A percentile compares a stretch with the other conserved stretches of the same genome.
Conservation (phyloP, 2,888 invertebrate genomes). For the Sinotaia quadrata region DNA sequence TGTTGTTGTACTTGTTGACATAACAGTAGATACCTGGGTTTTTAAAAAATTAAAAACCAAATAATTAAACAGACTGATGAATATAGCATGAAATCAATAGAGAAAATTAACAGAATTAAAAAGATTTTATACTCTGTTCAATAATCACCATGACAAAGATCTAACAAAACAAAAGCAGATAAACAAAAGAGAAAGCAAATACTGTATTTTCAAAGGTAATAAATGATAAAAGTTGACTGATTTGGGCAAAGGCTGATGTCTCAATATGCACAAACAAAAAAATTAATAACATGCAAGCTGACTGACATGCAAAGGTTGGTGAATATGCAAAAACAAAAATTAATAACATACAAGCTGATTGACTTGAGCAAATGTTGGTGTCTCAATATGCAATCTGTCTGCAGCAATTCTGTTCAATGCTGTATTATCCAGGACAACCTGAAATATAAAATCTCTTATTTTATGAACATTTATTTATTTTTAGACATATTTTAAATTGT, state of each 20-base stretch:
- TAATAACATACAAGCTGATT: constrained; percentile 83
- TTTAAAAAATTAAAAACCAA: neutral
- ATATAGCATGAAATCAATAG: neutral
- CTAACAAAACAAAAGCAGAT: too few species aligned
- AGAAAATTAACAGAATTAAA: neutral
- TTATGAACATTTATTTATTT: too few species aligned
- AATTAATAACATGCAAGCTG: too few species aligned
- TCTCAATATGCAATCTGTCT: constrained; percentile 94
- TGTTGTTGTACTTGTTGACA: constrained; percentile 98
- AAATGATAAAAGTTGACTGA: too few species aligned
- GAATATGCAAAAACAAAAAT: too few species aligned
- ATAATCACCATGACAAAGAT: neutral
- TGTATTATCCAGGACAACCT: constrained; percentile 94
- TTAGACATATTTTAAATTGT: too few species aligned
- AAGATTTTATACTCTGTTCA: neutral
- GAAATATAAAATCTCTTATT: constrained; percentile 32
- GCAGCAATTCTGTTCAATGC: constrained; percentile 83
- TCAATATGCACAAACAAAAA: too few species aligned
- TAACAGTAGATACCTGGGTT: constrained; percentile 87
- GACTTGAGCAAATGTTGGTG: constrained; percentile 96
- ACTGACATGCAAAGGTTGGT: too few species aligned
- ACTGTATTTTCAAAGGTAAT: too few species aligned
- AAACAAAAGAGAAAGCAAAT: too few species aligned
- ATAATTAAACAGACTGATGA: neutral
- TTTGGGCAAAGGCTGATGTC: too few species aligned